These are phyloP conservation scores for Chrysotoxum bicinctum DNA, from an alignment of 2,888 invertebrate species.

Conservation along the genomic window DNA sequence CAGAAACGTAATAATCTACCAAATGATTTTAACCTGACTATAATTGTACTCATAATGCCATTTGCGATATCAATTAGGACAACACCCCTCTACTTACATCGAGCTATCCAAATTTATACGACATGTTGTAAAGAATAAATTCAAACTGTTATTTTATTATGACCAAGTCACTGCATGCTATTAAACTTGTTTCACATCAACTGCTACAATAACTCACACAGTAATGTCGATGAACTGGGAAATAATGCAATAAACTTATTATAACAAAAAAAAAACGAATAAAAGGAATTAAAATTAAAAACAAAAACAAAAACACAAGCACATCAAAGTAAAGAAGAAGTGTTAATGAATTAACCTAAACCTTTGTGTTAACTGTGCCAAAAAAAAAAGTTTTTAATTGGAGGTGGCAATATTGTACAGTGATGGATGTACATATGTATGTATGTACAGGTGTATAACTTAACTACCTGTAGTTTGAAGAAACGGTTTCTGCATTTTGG, in stretches of 20 bases:
- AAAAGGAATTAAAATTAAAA: no score
- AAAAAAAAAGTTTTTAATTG: no score
- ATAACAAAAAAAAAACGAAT: background rate
- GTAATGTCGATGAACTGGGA: conserved; percentile 70
- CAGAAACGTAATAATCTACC: no score
- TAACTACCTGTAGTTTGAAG: no score
- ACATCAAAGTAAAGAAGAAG: no score
- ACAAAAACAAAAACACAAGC: no score
- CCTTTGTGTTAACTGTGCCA: no score
- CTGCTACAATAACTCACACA: conserved; percentile 63
- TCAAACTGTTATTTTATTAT: conserved; percentile 60
- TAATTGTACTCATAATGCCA: background rate
- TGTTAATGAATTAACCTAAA: no score
- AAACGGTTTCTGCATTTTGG: no score
- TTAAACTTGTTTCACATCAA: conserved; percentile 69
- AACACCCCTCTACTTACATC: background rate
- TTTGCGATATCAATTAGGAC: background rate
- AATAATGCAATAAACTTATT: conserved; percentile 62
- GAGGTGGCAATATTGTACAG: no score
- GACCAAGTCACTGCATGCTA: conserved; percentile 53
- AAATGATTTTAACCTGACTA: background rate
- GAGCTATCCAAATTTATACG: conserved; percentile 9
- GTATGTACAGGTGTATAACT: no score
- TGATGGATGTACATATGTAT: no score
- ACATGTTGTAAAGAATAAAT: conserved; percentile 45